These are phyloP conservation scores for Burhinus oedicnemus DNA, from an alignment of 2,113 vertebrate species.

Conservation along the genomic window DNA sequence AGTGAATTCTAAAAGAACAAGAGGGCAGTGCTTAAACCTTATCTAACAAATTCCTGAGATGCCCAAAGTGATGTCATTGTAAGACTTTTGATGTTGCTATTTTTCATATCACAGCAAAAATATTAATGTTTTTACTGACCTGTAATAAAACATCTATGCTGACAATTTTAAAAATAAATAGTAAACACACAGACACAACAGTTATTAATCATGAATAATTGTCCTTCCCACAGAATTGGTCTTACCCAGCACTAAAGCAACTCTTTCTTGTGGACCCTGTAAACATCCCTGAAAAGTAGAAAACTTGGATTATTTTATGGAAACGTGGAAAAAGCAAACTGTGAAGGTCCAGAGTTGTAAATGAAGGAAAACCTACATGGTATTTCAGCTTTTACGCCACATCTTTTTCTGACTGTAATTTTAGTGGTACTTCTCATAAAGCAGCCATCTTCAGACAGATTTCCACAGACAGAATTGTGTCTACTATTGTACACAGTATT, in stretches of 20 bases:
- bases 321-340: neutral
- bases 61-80: neutral
- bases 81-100: neutral
- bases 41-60: neutral
- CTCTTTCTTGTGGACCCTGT: neutral
- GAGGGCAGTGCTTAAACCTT: neutral
- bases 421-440: neutral
- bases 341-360: neutral
- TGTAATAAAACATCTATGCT: neutral
- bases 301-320: neutral
- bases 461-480: neutral
- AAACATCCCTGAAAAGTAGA: neutral
- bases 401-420: neutral
- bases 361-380: neutral
- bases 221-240: neutral
- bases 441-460: neutral
- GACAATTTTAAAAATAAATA: neutral
- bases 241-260: neutral
- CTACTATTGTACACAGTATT: neutral
- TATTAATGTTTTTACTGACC: neutral
- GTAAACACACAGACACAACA: neutral
- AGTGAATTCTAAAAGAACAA: neutral
- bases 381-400: neutral
- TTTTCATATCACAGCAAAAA: neutral
- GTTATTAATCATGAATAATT: neutral